Evolutionary conservation across 2,888 invertebrate genomes (phyloP).

Genomic region (Eupeodes luniger): DNA sequence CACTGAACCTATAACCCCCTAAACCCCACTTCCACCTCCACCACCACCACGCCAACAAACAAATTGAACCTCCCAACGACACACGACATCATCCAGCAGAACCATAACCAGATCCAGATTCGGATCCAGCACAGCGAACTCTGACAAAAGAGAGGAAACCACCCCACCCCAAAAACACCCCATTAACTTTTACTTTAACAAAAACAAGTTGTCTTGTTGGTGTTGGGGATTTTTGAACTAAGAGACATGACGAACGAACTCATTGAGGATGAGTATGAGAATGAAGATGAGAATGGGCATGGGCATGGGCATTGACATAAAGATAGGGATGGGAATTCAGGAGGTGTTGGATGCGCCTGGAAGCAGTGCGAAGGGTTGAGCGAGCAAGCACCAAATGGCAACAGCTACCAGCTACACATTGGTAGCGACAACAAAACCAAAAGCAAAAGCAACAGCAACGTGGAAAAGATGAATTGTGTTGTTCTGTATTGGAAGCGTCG

Average conservation of each 20-base stretch:
- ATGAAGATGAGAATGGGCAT: background rate
- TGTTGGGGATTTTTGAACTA: slow-evolving; percentile 48
- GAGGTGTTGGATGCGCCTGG: slow-evolving; percentile 4
- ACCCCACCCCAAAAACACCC: slow-evolving; percentile 47
- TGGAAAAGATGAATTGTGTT: slow-evolving; percentile 30
- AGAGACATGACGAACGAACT: slow-evolving; percentile 27
- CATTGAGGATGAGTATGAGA: background rate
- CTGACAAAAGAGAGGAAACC: slow-evolving; percentile 32
- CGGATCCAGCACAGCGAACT: slow-evolving; percentile 28
- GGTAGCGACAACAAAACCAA: too few relatives aligned
- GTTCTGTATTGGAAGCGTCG: slow-evolving; percentile 3
- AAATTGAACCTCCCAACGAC: background rate
- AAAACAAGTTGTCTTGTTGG: slow-evolving; percentile 53
- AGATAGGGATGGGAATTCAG: background rate
- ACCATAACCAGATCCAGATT: slow-evolving; percentile 1
- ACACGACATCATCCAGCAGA: background rate
- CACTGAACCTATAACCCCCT: slow-evolving; percentile 6
- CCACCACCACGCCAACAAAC: background rate
- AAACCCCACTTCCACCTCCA: background rate
- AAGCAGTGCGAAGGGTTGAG: background rate
- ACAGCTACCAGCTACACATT: background rate
- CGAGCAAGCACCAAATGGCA: slow-evolving; percentile 1
- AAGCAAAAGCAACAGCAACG: background rate
- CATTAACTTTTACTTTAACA: slow-evolving; percentile 62
- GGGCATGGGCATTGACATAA: too few relatives aligned